Percentiles rank a stretch among this genome's conserved stretches.
Conservation (phyloP, 1,140 invertebrate species). For the Pristionchus pacificus region DNA sequence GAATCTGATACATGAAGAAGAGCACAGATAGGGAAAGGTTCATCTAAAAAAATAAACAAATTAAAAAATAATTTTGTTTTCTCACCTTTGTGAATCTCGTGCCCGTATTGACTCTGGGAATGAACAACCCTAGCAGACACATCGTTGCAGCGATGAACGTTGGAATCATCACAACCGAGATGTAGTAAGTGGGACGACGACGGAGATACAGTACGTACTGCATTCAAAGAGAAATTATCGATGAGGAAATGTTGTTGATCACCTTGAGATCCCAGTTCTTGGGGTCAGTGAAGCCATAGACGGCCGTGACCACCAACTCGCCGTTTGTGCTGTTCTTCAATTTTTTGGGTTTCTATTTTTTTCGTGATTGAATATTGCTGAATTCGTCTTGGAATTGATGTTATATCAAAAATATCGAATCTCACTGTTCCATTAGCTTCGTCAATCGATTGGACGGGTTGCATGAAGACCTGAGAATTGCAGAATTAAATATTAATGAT, state of each 20-base stretch:
- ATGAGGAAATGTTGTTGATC: neutral
- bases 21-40: neutral
- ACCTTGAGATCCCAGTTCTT: neutral
- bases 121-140: neutral
- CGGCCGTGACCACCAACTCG: neutral
- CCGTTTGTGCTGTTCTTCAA: neutral
- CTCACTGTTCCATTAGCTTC: too few species aligned
- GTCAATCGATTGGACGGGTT: too few species aligned
- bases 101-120: neutral
- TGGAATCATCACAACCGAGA: neutral
- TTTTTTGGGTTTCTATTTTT: neutral
- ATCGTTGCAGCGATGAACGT: neutral
- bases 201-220: neutral
- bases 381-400: too few species aligned
- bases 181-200: neutral
- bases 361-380: too few species aligned
- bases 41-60: neutral
- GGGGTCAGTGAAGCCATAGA: neutral
- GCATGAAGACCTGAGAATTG: too few species aligned
- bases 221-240: neutral
- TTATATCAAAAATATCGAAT: too few species aligned
- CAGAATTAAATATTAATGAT: too few species aligned
- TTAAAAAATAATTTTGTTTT: neutral
- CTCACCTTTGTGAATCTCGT: neutral
- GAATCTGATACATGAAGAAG: neutral